Evolutionary conservation across 2,888 invertebrate species (phyloP).

Genomic region (Hyles lineata): DNA sequence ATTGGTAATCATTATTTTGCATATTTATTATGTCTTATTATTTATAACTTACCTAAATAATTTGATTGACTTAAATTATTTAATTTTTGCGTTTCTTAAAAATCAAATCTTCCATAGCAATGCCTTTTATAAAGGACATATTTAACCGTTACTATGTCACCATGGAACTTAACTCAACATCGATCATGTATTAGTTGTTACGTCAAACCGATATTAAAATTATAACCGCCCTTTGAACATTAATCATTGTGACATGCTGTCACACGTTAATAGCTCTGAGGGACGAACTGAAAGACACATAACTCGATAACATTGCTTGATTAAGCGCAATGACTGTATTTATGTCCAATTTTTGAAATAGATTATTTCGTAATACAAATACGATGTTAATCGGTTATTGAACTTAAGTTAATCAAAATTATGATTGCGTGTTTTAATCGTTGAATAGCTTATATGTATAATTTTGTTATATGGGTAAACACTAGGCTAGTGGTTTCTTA

Average conservation of each 20-base stretch:
- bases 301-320: not conserved
- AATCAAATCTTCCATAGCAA: no score
- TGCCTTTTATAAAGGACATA: not conserved
- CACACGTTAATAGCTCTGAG: not conserved
- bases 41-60: no score
- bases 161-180: not conserved
- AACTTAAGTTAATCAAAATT: no score
- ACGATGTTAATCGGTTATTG: no score
- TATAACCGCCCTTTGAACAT: slow-evolving; percentile 15
- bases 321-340: not conserved
- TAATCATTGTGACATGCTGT: slow-evolving; percentile 4
- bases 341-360: not conserved
- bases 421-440: no score
- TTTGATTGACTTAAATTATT: not conserved
- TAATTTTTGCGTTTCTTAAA: no score
- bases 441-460: no score
- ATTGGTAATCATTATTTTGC: no score
- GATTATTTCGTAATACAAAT: not conserved
- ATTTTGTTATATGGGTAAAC: no score
- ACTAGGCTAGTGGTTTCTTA: no score
- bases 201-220: slow-evolving; percentile 12
- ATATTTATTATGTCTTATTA: no score
- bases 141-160: not conserved
- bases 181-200: slow-evolving; percentile 9
- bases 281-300: not conserved